Evolutionary conservation across 1,140 invertebrate species (phyloP), one percentile per base, ranked within the genome.

Genomic region (Archegozetes longisetosus): DNA sequence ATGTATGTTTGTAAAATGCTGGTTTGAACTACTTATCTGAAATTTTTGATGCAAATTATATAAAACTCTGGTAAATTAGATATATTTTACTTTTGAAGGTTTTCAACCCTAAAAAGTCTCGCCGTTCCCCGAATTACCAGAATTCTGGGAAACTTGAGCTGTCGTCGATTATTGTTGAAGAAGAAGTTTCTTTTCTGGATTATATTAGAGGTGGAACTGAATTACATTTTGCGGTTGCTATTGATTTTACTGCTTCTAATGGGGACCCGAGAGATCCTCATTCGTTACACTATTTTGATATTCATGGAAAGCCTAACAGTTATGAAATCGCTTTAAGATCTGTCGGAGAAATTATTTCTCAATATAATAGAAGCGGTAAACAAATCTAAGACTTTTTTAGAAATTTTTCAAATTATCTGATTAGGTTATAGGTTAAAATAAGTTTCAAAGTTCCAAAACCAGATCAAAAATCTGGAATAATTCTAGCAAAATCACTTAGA

Each of bases 241-340:
- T 84, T 58, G 82, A 84, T 69, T 84, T 84, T 66, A 83, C 81
- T n/a, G 79, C 78, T 17, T 83, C 81, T 6, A 83, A 83, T 72
- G 78, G 80, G 14, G 74, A 81, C 65, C 80, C 80, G 4, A 68
- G 72, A 46, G 68, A 73, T 14, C 72, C 77, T 0, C 66, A 71
- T 3, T 81, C 79, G 0, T 71, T 83, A 6, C 81, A 83, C 68
- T 78, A 77, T 65, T 68, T 70, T 2, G 22, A 55, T 6, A 47
- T 61, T 24, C n/a, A 54, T 22, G 22, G 40, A 66, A 70, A 27
- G 64, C 70, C 26, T 71, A 82, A 80, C 70, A 74, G 78, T 61
- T 82, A 82, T 64, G 74, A 77, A 64, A 71, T 72, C 57, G 80
- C 80, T 22, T 73, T 83, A 6, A 66, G 68, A 53, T 70, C 79